A percentile compares a stretch with the other conserved stretches of the same genome.
phyloP scores from a whole-genome alignment of 2,113 vertebrate genomes.

The Amblyopsis rosae region DNA sequence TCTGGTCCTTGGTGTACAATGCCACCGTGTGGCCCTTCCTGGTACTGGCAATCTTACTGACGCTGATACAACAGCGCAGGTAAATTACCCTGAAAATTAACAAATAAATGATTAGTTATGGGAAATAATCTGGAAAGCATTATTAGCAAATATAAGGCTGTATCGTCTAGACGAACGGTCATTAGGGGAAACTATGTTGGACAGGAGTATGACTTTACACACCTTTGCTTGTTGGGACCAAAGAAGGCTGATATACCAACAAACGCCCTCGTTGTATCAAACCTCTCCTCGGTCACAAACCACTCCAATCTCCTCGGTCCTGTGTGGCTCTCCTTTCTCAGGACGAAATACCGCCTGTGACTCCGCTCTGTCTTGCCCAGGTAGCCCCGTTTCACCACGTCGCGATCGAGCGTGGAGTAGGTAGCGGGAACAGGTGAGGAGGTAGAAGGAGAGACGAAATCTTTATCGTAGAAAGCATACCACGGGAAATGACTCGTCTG shows the following conservation, averaged over 20 bases:
- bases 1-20: constrained; percentile 62
- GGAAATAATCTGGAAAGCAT: neutral
- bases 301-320: constrained; percentile 43
- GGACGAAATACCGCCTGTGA: constrained; percentile 58
- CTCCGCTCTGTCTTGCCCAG: constrained; percentile 56
- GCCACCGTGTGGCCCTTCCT: constrained; percentile 57
- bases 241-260: constrained; percentile 38
- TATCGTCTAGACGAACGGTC: too few species aligned
- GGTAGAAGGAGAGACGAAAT: constrained; percentile 20
- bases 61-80: constrained; percentile 61
- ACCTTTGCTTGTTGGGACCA: constrained; percentile 53
- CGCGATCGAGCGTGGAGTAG: neutral
- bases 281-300: constrained; percentile 43
- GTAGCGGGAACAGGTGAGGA: constrained; percentile 23
- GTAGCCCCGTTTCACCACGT: constrained; percentile 58
- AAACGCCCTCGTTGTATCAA: neutral
- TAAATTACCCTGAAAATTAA: constrained; percentile 49
- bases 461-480: constrained; percentile 31
- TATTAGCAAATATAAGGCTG: too few species aligned
- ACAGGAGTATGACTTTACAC: neutral
- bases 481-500: neutral
- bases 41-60: constrained; percentile 43
- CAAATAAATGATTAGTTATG: neutral
- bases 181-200: too few species aligned
- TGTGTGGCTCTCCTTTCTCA: constrained; percentile 64